Base-by-base conservation (phyloP, 2,797 vertebrate species). In the Eupleurogrammus muticus region DNA sequence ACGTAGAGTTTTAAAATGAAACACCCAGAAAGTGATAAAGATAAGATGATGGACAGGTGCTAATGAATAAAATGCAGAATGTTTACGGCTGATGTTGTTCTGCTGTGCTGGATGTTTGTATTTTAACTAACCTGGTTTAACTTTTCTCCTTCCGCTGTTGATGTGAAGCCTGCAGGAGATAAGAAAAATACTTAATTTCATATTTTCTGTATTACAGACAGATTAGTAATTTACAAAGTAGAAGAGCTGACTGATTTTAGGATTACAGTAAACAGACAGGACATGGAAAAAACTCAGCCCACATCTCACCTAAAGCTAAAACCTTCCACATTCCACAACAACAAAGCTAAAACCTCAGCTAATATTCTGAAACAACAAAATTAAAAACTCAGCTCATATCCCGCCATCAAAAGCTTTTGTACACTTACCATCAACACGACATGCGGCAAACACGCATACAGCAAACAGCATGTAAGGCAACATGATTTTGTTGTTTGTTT, bases 391-490 rank as follows among this genome's bases (percentile, higher is more conserved):
- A 2, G 0, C 21, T 32, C 12, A 34, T 19, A 12, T 20, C 38
- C 38, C 19, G 7, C 9, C 9, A 2, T 12, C 2, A 40, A 16
- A 16, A 40, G 12, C 13, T 1, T 77, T 20, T 24, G 1, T 9
- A 64, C 36, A 34, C 89, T 82, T 81, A 91, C 91, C 82, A 35
- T 80, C 21, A n/a, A 71, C 67, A 10, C 48, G 68, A 69, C 48
- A 49, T 9, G 72, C 3, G 32, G 57, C 3, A 12, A 87, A 70
- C 17, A 84, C 13, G 42, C 53, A 86, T 21, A 80, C 59, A 12
- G 50, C 50, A 4, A 73, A 20, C 48, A 82, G 55, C 66, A 79
- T 32, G 23, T 14, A 34, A 17, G 0, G 2, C 5, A 67, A 35
- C 83, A 84, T 85, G 68, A 11, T 34, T 44, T 1, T 1, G 0